Evolutionary conservation across 2,888 invertebrate species (phyloP), one percentile per base, ranked within the genome.

Genomic region (Lithophane leautieri): DNA sequence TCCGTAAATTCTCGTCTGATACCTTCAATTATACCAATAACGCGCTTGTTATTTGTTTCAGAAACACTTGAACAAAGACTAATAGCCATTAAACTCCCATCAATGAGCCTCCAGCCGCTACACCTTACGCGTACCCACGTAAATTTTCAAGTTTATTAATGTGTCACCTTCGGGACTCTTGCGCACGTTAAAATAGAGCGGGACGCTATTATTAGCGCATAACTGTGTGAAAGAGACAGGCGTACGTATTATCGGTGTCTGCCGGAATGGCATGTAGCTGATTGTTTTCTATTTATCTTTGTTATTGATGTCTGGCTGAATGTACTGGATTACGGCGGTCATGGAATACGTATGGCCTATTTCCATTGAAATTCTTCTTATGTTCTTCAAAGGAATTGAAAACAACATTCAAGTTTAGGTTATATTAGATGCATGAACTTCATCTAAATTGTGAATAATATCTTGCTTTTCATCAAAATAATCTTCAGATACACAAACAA

Each of bases 131-230:
- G 56, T 82, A 84, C 89, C 86, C 85, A 87, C 88, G 86, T 85
- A 83, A 81, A 86, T 86, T 81, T 84, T 82, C 88, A 83, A 84
- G 87, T 91, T 88, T 91, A 91, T 90, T 90, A 89, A 85, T 87
- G 91, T 93, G 93, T 94, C 93, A 93, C 93, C 93, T 92, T 93
- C 92, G 88, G 61, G 76, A 84, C 86, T 79, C 83, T 84, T 85
- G 86, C 85, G 85, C 87, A 85, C 89, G 78, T 85, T 89, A 89
- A 93, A 93, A 92, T 92, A 93, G 92, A 94, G 89, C 88, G 90
- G 87, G 92, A 92, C 84, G 86, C 78, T 90, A 92, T 90, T 88
- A 91, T 91, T 90, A 92, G 89, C 86, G 74, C 78, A 80, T 78
- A 76, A 80, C 84, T 81, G 91, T 86, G 86, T 74, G 89, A 91